phyloP scores from a whole-genome alignment of 2,113 vertebrate genomes.

The Agapornis roseicollis region DNA sequence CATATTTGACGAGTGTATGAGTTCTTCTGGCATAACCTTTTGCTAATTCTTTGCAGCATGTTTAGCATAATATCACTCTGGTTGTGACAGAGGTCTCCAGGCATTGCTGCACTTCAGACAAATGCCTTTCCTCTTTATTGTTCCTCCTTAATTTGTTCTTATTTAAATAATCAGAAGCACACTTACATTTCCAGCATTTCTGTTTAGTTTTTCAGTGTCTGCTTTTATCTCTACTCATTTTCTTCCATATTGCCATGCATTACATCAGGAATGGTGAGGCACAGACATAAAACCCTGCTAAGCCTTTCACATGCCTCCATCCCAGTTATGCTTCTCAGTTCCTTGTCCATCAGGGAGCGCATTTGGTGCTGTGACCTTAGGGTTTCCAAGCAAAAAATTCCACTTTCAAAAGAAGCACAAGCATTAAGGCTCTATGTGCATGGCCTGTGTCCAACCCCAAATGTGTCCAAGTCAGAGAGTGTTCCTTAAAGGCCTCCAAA shows the following conservation, averaged over 20 bases:
- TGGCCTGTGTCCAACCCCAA: background rate
- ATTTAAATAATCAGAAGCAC: constrained; percentile 12
- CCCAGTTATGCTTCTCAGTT: background rate
- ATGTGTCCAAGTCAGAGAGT: background rate
- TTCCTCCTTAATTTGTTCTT: constrained; percentile 10
- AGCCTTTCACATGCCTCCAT: background rate
- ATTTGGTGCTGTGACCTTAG: background rate
- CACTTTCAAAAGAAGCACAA: background rate
- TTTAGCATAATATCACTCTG: background rate
- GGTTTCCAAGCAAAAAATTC: background rate
- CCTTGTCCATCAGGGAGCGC: background rate
- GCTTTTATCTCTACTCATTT: background rate
- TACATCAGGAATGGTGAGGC: background rate
- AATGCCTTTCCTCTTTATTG: background rate
- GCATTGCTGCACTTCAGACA: background rate
- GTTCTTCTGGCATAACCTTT: background rate
- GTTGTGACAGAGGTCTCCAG: background rate
- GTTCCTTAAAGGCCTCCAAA: background rate
- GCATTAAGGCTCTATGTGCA: background rate
- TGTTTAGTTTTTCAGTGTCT: background rate
- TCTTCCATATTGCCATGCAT: fast-evolving
- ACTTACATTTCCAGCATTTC: background rate
- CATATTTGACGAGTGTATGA: background rate
- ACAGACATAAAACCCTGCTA: background rate
- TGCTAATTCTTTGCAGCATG: background rate